Conservation (phyloP, 2,797 vertebrate species). For the Trichosurus vulpecula region DNA sequence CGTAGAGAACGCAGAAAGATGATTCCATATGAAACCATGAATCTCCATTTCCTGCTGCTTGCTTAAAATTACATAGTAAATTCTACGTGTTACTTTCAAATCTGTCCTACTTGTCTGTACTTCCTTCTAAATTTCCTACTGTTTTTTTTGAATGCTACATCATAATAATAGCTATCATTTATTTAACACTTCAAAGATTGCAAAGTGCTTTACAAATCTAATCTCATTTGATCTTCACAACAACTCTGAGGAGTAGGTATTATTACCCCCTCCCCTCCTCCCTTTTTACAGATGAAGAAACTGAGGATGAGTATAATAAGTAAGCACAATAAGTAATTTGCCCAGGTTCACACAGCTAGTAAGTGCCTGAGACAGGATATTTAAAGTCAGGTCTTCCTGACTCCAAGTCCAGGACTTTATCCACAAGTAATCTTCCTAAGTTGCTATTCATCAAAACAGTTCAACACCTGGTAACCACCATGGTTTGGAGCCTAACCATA, state of each 20-base stretch:
- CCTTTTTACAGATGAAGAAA: neutral
- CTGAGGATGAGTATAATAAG: neutral
- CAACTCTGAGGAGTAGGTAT: neutral
- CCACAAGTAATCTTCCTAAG: neutral
- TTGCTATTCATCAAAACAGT: neutral
- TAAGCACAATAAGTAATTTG: neutral
- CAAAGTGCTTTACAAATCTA: neutral
- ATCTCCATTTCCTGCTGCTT: neutral
- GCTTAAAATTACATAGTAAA: neutral
- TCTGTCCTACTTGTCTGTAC: neutral
- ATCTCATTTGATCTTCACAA: neutral
- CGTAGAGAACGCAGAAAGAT: neutral
- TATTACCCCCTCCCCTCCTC: too few relatives aligned
- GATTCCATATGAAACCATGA: neutral
- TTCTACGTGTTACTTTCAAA: neutral
- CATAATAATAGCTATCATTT: neutral
- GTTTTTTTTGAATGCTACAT: neutral
- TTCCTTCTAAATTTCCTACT: neutral
- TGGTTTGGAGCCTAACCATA: neutral
- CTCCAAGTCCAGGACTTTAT: neutral
- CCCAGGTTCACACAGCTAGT: neutral
- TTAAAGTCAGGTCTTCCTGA: neutral
- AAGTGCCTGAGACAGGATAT: neutral
- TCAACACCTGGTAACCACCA: neutral
- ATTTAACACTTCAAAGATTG: neutral